Conservation (phyloP, 2,113 vertebrate genomes). For the Lampris megalopsis region DNA sequence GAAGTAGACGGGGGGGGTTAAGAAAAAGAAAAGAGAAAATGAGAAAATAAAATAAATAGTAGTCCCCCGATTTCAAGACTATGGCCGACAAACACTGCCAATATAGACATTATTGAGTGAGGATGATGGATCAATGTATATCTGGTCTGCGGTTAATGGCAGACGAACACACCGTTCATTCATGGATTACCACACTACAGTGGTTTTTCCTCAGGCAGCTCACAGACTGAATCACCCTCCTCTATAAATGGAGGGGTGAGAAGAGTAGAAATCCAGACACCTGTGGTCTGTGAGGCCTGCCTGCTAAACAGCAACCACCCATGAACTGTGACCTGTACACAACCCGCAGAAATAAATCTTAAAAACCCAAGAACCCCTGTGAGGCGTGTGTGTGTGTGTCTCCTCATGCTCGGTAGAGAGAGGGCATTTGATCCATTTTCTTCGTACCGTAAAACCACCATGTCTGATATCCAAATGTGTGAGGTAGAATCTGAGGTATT, state of each 20-base stretch:
- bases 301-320: constrained; percentile 63
- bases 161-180: constrained; percentile 17
- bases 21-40: constrained; percentile 12
- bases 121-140: constrained; percentile 7
- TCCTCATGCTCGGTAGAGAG: too few relatives aligned
- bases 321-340: constrained; percentile 48
- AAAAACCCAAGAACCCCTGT: not conserved
- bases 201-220: constrained; percentile 35
- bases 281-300: constrained; percentile 45
- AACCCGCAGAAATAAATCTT: constrained; percentile 29
- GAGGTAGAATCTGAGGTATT: not conserved
- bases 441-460: not conserved
- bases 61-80: constrained; percentile 8
- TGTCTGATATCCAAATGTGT: not conserved
- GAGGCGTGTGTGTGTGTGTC: not conserved
- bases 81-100: not conserved
- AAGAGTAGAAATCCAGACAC: constrained; percentile 70
- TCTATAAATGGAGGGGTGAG: constrained; percentile 33
- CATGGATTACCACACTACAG: constrained; percentile 21
- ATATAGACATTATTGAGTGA: constrained; percentile 7
- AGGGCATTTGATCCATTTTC: not conserved
- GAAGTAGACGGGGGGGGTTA: not conserved
- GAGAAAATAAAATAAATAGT: not conserved
- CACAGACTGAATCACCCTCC: constrained; percentile 43
- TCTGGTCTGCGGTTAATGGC: constrained; percentile 15